Conservation (phyloP, 2,888 invertebrate genomes). For the Apodemia mormo region DNA sequence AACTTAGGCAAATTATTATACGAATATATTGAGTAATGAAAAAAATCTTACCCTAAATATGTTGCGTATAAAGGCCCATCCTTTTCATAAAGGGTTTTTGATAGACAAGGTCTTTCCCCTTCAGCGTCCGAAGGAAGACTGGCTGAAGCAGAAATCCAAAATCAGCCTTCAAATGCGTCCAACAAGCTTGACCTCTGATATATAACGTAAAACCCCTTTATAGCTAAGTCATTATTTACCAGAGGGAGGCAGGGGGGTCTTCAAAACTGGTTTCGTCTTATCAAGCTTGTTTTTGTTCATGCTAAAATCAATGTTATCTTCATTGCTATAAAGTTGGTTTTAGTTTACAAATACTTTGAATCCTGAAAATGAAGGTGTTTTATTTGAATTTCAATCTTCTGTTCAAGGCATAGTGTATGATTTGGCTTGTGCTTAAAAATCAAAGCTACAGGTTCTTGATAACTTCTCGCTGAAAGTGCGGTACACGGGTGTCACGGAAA, state of each 20-base stretch:
- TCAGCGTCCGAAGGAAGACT: conserved; percentile 49
- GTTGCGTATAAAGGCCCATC: conserved; percentile 38
- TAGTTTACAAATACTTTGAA: neutral
- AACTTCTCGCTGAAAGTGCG: conserved; percentile 68
- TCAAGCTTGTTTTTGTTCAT: conserved; percentile 42
- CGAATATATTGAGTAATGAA: no score
- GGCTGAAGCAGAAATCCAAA: conserved; percentile 43
- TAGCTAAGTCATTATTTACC: conserved; percentile 40
- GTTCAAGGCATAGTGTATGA: conserved; percentile 23
- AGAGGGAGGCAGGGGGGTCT: conserved; percentile 47
- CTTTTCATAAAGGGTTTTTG: conserved; percentile 40
- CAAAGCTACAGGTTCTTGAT: conserved; percentile 76
- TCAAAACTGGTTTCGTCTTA: conserved; percentile 47
- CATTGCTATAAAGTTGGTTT: neutral
- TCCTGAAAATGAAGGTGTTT: conserved; percentile 10
- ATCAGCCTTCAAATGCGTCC: conserved; percentile 46
- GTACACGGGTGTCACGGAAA: conserved; percentile 39
- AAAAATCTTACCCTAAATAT: conserved; percentile 56
- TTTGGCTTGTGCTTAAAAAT: conserved; percentile 32
- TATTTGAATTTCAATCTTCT: conserved; percentile 27
- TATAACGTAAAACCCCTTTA: conserved; percentile 49
- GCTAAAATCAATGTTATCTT: conserved; percentile 25
- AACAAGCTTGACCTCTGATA: conserved; percentile 52
- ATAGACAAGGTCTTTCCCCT: conserved; percentile 42
- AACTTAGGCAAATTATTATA: no score